Percentiles rank a stretch among this genome's conserved stretches.
These are phyloP conservation scores for Campylomormyrus tamandua DNA, from an alignment of 2,113 vertebrate genomes.

Conservation along the genomic window DNA sequence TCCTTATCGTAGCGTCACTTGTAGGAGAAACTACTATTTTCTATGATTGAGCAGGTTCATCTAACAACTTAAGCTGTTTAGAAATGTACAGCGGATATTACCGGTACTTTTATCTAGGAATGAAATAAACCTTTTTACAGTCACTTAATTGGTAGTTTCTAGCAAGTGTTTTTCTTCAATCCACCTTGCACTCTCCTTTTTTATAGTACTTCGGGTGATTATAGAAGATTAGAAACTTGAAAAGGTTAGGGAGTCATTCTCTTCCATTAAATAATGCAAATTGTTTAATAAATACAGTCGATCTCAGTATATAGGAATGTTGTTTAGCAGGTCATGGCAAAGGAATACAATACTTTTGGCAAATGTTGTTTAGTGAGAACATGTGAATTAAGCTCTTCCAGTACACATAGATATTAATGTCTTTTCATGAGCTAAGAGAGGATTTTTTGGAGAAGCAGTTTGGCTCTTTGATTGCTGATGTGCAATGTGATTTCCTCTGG, in stretches of 20 bases:
- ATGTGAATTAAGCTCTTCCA: neutral
- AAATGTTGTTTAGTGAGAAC: neutral
- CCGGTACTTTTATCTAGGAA: neutral
- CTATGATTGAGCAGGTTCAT: neutral
- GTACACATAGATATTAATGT: neutral
- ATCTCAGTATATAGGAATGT: constrained; percentile 4
- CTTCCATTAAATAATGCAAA: neutral
- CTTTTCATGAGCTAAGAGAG: neutral
- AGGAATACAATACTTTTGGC: neutral
- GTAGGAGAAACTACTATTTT: neutral
- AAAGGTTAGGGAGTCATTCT: neutral
- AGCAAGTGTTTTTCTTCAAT: neutral
- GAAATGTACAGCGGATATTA: neutral
- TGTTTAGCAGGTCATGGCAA: neutral
- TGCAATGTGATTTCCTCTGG: neutral
- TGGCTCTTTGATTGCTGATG: neutral
- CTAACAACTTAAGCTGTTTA: neutral
- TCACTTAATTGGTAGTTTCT: neutral
- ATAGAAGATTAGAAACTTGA: neutral
- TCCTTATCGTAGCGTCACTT: neutral
- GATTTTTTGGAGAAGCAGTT: neutral
- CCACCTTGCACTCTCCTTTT: neutral
- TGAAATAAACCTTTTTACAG: neutral
- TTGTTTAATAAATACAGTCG: neutral
- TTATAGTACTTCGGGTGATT: neutral